These are phyloP conservation scores for Pholis gunnellus DNA, from an alignment of 2,113 vertebrate species.

Conservation along the genomic window DNA sequence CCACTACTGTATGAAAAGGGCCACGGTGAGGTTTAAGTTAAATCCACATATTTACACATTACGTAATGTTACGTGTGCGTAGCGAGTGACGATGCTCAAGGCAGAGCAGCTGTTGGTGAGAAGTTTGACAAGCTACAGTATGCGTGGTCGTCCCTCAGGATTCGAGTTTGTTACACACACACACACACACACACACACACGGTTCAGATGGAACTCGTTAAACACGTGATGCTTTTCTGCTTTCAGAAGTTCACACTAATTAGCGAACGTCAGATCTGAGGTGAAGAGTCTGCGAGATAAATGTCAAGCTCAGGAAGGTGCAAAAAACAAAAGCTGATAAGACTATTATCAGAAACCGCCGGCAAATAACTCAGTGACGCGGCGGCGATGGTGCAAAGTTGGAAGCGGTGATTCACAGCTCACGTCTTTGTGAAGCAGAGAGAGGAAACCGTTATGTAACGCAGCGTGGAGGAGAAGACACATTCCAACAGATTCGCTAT, in stretches of 20 bases:
- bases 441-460: conserved; percentile 63
- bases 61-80: background rate
- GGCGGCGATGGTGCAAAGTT: conserved; percentile 50
- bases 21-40: background rate
- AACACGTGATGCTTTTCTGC: conserved; percentile 9
- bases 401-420: conserved; percentile 40
- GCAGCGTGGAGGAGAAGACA: conserved; percentile 33
- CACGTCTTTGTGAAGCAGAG: conserved; percentile 45
- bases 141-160: background rate
- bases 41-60: background rate
- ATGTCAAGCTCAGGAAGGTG: background rate
- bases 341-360: background rate
- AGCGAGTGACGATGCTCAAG: background rate
- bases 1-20: background rate
- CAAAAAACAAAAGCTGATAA: conserved; percentile 11
- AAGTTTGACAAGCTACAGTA: background rate
- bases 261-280: background rate
- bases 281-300: background rate
- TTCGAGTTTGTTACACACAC: background rate
- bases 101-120: background rate
- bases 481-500: conserved; percentile 52
- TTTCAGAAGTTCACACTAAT: conserved; percentile 20
- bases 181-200: background rate
- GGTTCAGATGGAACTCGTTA: background rate
- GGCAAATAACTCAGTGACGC: conserved; percentile 42